Base-by-base conservation (phyloP, 2,888 invertebrate species). In the Ennomos erosarius region DNA sequence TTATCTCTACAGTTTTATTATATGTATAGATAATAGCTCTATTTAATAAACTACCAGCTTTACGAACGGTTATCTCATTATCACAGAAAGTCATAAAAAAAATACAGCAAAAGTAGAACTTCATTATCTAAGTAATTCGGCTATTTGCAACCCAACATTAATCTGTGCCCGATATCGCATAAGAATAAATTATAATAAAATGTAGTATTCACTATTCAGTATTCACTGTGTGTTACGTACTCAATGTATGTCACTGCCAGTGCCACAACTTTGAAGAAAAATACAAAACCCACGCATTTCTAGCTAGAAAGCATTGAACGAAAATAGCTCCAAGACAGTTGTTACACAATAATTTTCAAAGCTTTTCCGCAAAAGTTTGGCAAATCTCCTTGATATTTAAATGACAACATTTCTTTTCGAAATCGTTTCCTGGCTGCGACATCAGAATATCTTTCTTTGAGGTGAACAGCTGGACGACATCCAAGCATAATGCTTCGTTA, bases 181-280 rank as follows among this genome's bases (percentile, higher is more conserved):
- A 26, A 26, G 26, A 4, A 26, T 6, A 26, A n/a, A 26, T 26
- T 26, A 26, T 26, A 26, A 26, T 26, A 26, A 26, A 26, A 26
- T 26, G 6, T 12, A 36, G 35, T 35, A 45, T 35, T 35, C n/a
- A n/a, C n/a, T 39, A 12, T 26, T 16, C 9, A 11, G 36, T 42
- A 26, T 26, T 16, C 9, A 11, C 26, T 42, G 6, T 6, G 26
- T 26, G 26, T 26, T 26, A 26, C 26, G 0, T 55, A 43, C 33
- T 36, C 50, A 51, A 50, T 45, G 36, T 46, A 59, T 59, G 54
- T 55, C 59, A 59, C 11, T 59, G 54, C 48, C 59, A 59, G 11
- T 59, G 54, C 44, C 59, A 55, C 52, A 52, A 44, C 12, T 40
- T 39, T 10, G 10, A 12, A 26, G 36, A 40, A 46, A 46, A 53